phyloP scores from a whole-genome alignment of 2,113 vertebrate genomes.

The Herpetotheres cachinnans region DNA sequence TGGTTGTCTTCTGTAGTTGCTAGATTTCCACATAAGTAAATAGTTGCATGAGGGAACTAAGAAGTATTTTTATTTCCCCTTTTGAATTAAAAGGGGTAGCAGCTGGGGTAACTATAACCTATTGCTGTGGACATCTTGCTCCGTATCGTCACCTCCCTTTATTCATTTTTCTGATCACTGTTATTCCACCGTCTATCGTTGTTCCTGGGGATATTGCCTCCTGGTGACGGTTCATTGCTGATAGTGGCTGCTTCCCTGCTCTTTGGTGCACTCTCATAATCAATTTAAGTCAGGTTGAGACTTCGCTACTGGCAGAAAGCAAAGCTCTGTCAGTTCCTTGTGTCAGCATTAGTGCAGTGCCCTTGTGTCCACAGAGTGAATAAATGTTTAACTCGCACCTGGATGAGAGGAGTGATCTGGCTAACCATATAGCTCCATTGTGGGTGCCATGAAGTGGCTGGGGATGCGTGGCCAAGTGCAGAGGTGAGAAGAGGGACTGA shows the following conservation, averaged over 20 bases:
- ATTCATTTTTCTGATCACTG: not conserved
- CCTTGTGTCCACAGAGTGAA: accelerated
- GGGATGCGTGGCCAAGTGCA: accelerated
- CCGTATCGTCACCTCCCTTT: not conserved
- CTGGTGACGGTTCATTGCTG: not conserved
- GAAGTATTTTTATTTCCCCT: not conserved
- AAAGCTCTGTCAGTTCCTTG: not conserved
- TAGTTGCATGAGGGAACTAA: not conserved
- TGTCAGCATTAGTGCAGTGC: not conserved
- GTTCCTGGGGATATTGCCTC: not conserved
- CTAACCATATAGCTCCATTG: accelerated
- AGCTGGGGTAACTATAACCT: not conserved
- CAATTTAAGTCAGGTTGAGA: not conserved
- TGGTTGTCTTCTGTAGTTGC: not conserved
- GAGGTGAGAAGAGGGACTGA: not conserved
- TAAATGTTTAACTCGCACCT: too few relatives aligned
- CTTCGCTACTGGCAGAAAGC: not conserved
- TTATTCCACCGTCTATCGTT: not conserved
- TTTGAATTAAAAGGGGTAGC: not conserved
- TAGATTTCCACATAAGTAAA: not conserved
- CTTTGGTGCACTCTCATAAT: not conserved
- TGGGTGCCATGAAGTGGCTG: not conserved
- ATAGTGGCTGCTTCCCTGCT: not conserved
- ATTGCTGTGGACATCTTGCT: not conserved
- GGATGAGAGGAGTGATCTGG: not conserved